Base-by-base conservation (phyloP, 1,140 invertebrate genomes). In the Drosophila sulfurigaster region DNA sequence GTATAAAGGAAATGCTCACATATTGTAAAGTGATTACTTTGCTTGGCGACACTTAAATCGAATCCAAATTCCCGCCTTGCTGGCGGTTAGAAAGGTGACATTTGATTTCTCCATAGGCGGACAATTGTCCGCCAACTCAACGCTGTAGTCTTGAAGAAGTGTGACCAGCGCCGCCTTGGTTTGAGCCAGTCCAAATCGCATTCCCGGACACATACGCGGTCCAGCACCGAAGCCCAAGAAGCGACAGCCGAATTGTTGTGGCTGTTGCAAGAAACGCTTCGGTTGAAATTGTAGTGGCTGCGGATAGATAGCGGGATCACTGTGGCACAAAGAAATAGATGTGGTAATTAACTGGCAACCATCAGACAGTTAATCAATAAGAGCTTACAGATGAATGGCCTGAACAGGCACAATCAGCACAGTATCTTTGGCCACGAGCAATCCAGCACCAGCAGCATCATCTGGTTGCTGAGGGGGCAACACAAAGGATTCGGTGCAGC, bases 221-320 rank as follows among this genome's bases (percentile, higher is more conserved):
- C 96, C 96, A 43, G 94, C 94, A 0, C 96, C 96, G 83, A 97
- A 97, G 4, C 96, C 94, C 41, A 97, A 83, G 87, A 94, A 96
- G 1, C 93, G 56, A 82, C 94, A 94, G 0, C 91, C 93, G 45
- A 93, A 25, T 25, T 25, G 93, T 3, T 93, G 81, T 49, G 93
- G 91, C 58, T 95, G 94, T 0, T 93, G 82, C 43, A 92, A 88
- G 68, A 95, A 96, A 60, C 95, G 91, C 52, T 96, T 95, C 0
- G 95, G 95, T 73, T 93, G 92, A 76, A 95, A 6, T 86, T 78
- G 5, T 94, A 74, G 0, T 10, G 95, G 95, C 11, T 95, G 91
- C 0, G 93, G 93, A 81, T 94, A 96, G 57, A 94, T 81, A 5
- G 93, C 83, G 1, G 94, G 93, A 86, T 96, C 94, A 70, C 93